phyloP scores from a whole-genome alignment of 2,113 vertebrate genomes.

The Panthera leo region DNA sequence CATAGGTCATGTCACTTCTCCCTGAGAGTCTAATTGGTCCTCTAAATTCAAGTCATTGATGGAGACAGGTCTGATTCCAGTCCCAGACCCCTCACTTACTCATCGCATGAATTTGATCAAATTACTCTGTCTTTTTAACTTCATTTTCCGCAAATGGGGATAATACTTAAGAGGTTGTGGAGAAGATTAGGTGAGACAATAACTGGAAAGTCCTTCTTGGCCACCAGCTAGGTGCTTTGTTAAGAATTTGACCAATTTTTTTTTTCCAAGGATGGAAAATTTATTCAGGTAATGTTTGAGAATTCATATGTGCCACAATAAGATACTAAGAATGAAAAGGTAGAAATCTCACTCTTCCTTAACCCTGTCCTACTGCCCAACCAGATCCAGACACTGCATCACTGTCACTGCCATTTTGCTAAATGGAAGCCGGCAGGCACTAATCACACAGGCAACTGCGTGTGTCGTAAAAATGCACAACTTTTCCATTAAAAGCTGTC shows the following conservation, averaged over 20 bases:
- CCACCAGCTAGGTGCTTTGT: neutral
- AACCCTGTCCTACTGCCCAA: constrained; percentile 37
- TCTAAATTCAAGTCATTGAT: neutral
- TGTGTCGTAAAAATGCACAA: constrained; percentile 47
- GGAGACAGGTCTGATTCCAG: neutral
- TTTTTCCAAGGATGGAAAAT: constrained; percentile 56
- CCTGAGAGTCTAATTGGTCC: neutral
- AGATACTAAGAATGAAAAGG: constrained; percentile 47
- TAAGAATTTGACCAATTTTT: neutral
- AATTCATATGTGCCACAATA: constrained; percentile 70
- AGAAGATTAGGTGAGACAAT: neutral
- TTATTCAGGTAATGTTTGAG: constrained; percentile 66
- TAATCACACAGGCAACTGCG: constrained; percentile 56
- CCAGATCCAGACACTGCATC: neutral
- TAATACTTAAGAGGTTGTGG: neutral
- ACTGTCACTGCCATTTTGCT: constrained; percentile 45
- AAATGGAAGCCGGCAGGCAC: constrained; percentile 50
- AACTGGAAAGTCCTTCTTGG: neutral
- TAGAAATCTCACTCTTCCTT: constrained; percentile 49
- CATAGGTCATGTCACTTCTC: neutral
- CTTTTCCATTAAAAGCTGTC: constrained; percentile 63
- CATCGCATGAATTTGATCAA: neutral
- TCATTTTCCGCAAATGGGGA: neutral
- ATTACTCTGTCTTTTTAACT: neutral
- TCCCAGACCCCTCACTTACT: neutral